These are phyloP conservation scores for Globodera ellingtonae DNA, from an alignment of 1,140 invertebrate genomes.

Conservation along the genomic window DNA sequence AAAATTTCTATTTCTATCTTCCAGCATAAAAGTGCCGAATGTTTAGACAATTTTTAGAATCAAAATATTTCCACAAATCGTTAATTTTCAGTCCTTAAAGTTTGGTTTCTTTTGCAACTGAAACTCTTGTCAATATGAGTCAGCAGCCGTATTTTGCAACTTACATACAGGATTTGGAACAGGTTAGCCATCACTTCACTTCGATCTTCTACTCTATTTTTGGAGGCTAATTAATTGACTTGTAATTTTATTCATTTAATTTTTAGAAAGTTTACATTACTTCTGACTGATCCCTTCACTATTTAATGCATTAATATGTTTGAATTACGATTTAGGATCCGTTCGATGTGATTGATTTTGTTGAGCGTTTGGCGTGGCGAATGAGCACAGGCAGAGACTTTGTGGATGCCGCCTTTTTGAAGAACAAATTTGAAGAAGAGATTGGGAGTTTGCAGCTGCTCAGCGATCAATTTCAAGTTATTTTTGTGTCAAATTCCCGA, in stretches of 20 bases:
- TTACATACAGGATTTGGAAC: constrained; percentile 63
- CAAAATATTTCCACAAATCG: too few species aligned
- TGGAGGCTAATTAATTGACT: too few species aligned
- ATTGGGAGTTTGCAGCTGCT: constrained; percentile 61
- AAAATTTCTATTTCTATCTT: too few species aligned
- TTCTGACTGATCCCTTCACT: constrained; percentile 16
- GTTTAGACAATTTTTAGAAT: too few species aligned
- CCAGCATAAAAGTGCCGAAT: too few species aligned
- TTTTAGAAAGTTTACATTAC: constrained; percentile 22
- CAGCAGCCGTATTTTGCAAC: constrained; percentile 60
- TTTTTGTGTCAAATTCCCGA: not conserved
- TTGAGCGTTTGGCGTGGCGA: constrained; percentile 90
- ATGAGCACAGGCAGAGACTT: constrained; percentile 75
- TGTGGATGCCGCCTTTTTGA: constrained; percentile 55
- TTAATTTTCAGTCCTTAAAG: too few species aligned
- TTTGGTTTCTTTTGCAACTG: too few species aligned
- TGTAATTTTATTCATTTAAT: constrained; percentile 10
- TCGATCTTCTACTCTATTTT: too few species aligned
- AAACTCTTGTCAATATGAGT: constrained; percentile 16
- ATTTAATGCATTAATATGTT: constrained; percentile 9
- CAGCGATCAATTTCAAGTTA: constrained; percentile 58
- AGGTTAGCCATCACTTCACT: constrained; percentile 37
- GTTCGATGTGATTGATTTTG: constrained; percentile 94
- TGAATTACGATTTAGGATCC: constrained; percentile 74
- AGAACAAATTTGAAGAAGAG: constrained; percentile 63